Conservation (phyloP, 2,113 vertebrate genomes). For the Lethenteron reissneri region DNA sequence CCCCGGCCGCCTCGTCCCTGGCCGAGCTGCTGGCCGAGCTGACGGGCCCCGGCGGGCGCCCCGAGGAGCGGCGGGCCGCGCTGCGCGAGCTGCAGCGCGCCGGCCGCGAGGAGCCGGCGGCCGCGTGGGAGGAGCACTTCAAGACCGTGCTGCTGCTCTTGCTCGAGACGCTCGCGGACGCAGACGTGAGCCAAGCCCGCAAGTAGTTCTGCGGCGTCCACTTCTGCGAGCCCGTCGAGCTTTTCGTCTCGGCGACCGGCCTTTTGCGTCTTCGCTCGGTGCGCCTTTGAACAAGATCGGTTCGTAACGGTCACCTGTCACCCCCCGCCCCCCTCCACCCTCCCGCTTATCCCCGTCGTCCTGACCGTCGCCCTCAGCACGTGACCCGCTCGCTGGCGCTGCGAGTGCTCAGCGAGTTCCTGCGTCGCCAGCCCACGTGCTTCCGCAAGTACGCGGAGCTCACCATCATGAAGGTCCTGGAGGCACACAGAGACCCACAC, state of each 20-base stretch:
- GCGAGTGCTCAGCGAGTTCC: conserved; percentile 68
- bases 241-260: too few species aligned
- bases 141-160: conserved; percentile 77
- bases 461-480: conserved; percentile 85
- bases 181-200: conserved; percentile 35
- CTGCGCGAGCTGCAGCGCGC: conserved; percentile 64
- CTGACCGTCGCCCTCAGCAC: conserved; percentile 25
- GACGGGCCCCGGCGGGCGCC: conserved; percentile 73
- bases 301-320: too few species aligned
- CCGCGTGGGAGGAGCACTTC: conserved; percentile 90
- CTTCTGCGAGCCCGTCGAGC: too few species aligned
- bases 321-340: not conserved
- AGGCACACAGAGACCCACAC: conserved; percentile 78
- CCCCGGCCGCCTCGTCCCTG: conserved; percentile 15
- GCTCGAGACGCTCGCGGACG: conserved; percentile 74
- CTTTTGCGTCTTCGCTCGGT: too few species aligned
- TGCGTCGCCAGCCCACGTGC: conserved; percentile 66
- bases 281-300: too few species aligned
- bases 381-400: conserved; percentile 68
- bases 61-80: conserved; percentile 70
- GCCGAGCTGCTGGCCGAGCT: conserved; percentile 71
- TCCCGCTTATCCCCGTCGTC: not conserved
- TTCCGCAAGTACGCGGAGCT: conserved; percentile 94
- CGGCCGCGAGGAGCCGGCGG: conserved; percentile 59
- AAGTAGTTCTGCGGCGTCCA: too few species aligned